Percentiles rank a stretch among this genome's conserved stretches.
These are phyloP conservation scores for Chrosomus eos DNA, from an alignment of 2,797 vertebrate species.

Conservation along the genomic window DNA sequence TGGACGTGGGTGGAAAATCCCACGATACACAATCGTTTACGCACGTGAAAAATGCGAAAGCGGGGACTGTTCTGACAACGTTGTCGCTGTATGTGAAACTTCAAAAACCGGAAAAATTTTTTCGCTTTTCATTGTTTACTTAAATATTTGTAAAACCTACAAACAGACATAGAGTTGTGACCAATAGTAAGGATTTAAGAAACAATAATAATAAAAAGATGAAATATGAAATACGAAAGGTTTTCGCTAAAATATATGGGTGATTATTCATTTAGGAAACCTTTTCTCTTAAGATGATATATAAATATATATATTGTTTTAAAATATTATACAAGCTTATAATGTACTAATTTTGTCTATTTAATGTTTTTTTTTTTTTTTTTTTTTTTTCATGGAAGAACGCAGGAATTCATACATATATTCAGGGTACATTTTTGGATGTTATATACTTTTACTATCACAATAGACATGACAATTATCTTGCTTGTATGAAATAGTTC, in stretches of 20 bases:
- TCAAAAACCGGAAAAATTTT: no score
- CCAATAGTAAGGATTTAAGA: neutral
- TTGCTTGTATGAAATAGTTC: neutral
- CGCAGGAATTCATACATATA: neutral
- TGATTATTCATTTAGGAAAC: neutral
- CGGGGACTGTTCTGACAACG: neutral
- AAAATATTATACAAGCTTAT: fast-evolving
- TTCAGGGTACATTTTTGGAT: neutral
- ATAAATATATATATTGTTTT: neutral
- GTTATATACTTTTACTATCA: neutral
- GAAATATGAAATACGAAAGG: neutral
- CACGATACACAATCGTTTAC: no score
- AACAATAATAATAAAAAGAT: neutral
- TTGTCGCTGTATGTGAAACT: neutral
- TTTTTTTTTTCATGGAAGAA: neutral
- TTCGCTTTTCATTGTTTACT: neutral
- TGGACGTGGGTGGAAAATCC: no score
- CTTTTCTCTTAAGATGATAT: neutral
- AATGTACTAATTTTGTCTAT: neutral
- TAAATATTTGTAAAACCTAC: neutral
- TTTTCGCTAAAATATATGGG: no score
- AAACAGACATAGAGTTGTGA: neutral
- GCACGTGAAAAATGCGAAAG: no score
- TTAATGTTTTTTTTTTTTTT: no score
- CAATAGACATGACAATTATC: neutral